phyloP scores from a whole-genome alignment of 2,888 invertebrate species.

The Malachius bipustulatus region DNA sequence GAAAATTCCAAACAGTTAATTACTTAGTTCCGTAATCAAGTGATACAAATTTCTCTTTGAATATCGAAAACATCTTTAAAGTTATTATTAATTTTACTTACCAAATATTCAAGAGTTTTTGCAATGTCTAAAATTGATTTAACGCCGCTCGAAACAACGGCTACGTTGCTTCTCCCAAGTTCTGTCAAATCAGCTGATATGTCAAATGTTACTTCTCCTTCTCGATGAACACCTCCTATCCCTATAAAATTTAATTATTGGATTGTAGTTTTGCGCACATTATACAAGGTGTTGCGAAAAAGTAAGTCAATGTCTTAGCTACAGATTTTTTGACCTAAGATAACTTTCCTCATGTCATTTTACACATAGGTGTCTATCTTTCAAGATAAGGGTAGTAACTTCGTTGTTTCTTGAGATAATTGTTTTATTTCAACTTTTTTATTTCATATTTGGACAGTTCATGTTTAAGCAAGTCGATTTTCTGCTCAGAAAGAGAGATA shows the following conservation, averaged over 20 bases:
- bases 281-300: background rate
- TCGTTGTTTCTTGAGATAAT: too few relatives aligned
- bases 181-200: slow-evolving; percentile 91
- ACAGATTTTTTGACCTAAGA: too few relatives aligned
- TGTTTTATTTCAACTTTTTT: too few relatives aligned
- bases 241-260: slow-evolving; percentile 29
- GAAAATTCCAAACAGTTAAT: too few relatives aligned
- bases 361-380: too few relatives aligned
- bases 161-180: slow-evolving; percentile 72
- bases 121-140: slow-evolving; percentile 96
- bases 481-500: too few relatives aligned
- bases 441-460: too few relatives aligned
- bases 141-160: slow-evolving; percentile 90
- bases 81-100: slow-evolving; percentile 34
- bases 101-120: slow-evolving; percentile 86
- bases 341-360: background rate
- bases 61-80: background rate
- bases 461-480: too few relatives aligned
- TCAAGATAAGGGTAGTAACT: slow-evolving; percentile 1
- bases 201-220: slow-evolving; percentile 77
- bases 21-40: too few relatives aligned
- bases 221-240: slow-evolving; percentile 89
- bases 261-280: background rate
- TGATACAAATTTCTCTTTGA: too few relatives aligned
- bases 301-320: too few relatives aligned